A percentile compares a stretch with the other conserved stretches of the same genome.
Conservation (phyloP, 1,140 invertebrate genomes). For the Epicauta chinensis region DNA sequence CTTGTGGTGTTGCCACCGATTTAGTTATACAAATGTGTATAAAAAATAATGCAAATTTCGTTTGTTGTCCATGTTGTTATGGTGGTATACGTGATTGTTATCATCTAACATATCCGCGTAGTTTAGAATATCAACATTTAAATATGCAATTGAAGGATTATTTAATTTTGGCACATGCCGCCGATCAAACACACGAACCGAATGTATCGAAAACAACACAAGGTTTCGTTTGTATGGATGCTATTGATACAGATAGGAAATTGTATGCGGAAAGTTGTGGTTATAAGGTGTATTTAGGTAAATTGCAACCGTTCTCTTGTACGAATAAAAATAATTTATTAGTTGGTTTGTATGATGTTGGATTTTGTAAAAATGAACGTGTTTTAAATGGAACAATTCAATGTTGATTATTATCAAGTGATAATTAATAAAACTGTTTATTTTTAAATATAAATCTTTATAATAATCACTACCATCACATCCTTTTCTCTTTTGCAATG, state of each 20-base stretch:
- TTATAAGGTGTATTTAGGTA: conserved; percentile 69
- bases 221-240: conserved; percentile 75
- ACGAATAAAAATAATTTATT: conserved; percentile 92
- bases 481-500: too few species aligned
- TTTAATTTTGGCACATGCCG: conserved; percentile 76
- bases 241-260: conserved; percentile 82
- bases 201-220: conserved; percentile 63
- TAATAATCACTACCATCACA: too few species aligned
- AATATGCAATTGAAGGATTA: conserved; percentile 45
- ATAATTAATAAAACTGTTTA: too few species aligned
- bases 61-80: conserved; percentile 93
- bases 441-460: too few species aligned
- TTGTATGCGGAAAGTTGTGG: conserved; percentile 64
- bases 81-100: conserved; percentile 73
- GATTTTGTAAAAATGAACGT: too few species aligned
- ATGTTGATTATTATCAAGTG: too few species aligned
- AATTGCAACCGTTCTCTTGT: conserved; percentile 71
- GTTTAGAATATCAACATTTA: conserved; percentile 47
- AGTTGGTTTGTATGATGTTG: conserved; percentile 51
- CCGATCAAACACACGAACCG: conserved; percentile 79
- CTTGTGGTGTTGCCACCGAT: conserved; percentile 92
- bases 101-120: conserved; percentile 68
- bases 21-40: conserved; percentile 83
- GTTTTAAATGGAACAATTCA: too few species aligned
- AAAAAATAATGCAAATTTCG: conserved; percentile 68